Conservation (phyloP, 2,113 vertebrate genomes). For the Callipepla californica region DNA sequence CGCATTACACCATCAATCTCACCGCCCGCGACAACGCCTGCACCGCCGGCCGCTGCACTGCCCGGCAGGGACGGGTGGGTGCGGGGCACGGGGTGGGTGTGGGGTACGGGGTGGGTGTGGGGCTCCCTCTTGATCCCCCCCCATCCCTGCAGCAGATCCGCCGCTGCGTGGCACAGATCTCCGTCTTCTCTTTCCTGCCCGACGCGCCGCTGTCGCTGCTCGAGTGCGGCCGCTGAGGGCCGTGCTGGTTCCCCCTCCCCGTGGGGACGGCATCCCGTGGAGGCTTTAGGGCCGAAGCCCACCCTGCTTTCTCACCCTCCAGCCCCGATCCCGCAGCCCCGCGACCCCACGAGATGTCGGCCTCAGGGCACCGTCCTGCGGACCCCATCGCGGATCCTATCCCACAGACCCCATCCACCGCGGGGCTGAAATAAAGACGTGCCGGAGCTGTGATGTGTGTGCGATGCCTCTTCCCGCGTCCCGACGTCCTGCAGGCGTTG, state of each 20-base stretch:
- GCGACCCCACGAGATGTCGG: not conserved
- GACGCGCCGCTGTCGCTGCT: constrained; percentile 62
- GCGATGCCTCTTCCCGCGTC: not conserved
- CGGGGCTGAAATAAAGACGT: not conserved
- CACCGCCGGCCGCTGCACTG: not conserved
- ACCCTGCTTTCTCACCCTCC: not conserved
- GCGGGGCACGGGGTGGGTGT: not conserved
- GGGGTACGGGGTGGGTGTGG: not conserved
- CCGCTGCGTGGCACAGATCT: constrained; percentile 48
- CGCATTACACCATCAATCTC: constrained; percentile 66
- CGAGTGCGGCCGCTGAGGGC: constrained; percentile 49
- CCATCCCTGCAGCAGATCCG: not conserved
- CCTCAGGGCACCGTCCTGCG: not conserved
- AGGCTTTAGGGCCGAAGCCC: not conserved
- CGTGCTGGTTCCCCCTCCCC: not conserved
- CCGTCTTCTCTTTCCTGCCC: constrained; percentile 60
- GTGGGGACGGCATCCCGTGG: fast-evolving
- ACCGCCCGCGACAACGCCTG: constrained; percentile 46
- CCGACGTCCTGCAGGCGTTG: not conserved
- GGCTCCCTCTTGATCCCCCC: not conserved
- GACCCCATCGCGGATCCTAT: not conserved
- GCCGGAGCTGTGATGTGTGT: not conserved
- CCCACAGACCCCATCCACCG: not conserved
- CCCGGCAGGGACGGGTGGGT: constrained; percentile 33
- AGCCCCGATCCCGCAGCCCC: not conserved